Percentiles rank a stretch among this genome's conserved stretches.
These are phyloP conservation scores for Limonius californicus DNA, from an alignment of 1,140 invertebrate genomes.

Conservation along the genomic window DNA sequence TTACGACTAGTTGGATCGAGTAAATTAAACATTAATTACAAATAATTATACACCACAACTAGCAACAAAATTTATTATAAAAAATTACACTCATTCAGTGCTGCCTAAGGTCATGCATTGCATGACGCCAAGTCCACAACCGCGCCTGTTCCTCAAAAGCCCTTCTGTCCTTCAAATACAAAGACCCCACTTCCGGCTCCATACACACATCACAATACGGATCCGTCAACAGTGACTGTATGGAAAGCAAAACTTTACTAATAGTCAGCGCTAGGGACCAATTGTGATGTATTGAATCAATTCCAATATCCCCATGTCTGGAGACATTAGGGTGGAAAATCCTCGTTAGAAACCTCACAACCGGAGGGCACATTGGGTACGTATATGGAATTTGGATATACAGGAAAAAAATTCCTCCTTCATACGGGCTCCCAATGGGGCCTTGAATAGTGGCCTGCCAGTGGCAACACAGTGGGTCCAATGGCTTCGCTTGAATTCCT, in stretches of 20 bases:
- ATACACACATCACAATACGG: conserved; percentile 78
- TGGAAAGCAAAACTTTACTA: conserved; percentile 83
- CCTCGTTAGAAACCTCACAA: conserved; percentile 83
- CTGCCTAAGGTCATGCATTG: conserved; percentile 73
- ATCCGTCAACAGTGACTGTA: conserved; percentile 90
- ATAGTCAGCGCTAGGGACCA: conserved; percentile 92
- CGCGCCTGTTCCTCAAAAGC: conserved; percentile 80
- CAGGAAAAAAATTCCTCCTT: conserved; percentile 92
- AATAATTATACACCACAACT: too few species aligned
- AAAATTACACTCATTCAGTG: too few species aligned
- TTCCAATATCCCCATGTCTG: conserved; percentile 92
- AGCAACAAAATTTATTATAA: too few species aligned
- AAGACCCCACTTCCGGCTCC: conserved; percentile 80
- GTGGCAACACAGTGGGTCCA: conserved; percentile 78
- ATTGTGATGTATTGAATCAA: conserved; percentile 93
- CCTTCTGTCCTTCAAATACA: conserved; percentile 72
- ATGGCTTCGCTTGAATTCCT: conserved; percentile 82
- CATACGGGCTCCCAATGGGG: conserved; percentile 85
- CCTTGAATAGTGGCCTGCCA: conserved; percentile 91
- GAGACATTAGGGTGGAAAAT: conserved; percentile 95
- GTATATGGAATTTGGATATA: conserved; percentile 84
- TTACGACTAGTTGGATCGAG: too few species aligned
- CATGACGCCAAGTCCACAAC: conserved; percentile 89
- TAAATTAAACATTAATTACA: too few species aligned
- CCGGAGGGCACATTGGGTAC: conserved; percentile 89